Evolutionary conservation across 1,140 invertebrate species (phyloP).

Genomic region (Ceratosolen solmsi): DNA sequence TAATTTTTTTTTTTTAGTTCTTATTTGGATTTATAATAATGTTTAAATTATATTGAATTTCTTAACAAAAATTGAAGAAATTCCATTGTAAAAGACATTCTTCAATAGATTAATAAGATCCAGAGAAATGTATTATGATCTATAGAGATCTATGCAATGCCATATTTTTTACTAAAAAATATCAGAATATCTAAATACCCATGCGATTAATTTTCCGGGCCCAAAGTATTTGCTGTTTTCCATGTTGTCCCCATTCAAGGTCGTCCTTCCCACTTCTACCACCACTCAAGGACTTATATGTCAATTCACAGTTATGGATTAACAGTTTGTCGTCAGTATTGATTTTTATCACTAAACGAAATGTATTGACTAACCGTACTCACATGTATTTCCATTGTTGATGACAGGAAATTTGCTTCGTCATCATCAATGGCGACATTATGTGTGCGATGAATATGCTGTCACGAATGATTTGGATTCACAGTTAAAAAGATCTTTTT

Average conservation of each 20-base stretch:
- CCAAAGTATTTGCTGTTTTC: slow-evolving; percentile 20
- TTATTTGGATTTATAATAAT: too few species aligned
- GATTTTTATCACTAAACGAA: background rate
- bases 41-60: too few species aligned
- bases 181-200: too few species aligned
- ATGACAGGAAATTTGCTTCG: background rate
- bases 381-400: background rate
- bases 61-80: too few species aligned
- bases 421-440: background rate
- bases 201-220: too few species aligned
- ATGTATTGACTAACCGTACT: background rate
- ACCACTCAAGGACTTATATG: slow-evolving; percentile 7
- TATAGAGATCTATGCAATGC: too few species aligned
- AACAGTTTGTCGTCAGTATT: background rate
- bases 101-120: too few species aligned
- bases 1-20: too few species aligned
- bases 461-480: background rate
- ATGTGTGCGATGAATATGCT: background rate
- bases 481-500: background rate
- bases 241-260: background rate
- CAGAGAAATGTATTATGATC: too few species aligned
- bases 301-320: slow-evolving; percentile 17
- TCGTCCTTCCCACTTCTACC: background rate
- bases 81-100: too few species aligned
- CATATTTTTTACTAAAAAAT: too few species aligned